Conservation (phyloP, 2,113 vertebrate genomes). For the Haemorhous mexicanus region DNA sequence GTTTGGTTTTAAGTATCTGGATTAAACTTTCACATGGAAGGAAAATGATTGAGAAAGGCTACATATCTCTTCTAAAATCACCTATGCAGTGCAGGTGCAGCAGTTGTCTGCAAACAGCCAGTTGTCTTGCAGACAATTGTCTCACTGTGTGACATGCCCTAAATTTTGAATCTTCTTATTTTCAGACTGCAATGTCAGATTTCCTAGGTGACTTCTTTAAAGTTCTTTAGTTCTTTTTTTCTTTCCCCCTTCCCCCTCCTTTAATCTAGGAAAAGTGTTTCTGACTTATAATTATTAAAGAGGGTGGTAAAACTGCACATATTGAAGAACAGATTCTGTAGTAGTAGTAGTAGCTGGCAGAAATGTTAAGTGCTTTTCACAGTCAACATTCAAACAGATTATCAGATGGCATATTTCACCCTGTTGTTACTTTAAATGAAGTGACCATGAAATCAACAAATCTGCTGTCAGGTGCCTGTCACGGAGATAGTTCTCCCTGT, state of each 20-base stretch:
- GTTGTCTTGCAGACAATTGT: neutral
- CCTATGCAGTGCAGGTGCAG: neutral
- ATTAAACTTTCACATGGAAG: neutral
- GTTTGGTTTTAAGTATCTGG: neutral
- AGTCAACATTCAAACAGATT: conserved; percentile 85
- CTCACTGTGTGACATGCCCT: neutral
- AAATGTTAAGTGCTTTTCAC: conserved; percentile 84
- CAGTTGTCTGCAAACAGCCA: neutral
- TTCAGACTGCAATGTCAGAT: neutral
- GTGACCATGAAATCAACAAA: conserved; percentile 87
- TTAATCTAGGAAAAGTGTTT: conserved; percentile 17
- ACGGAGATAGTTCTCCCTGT: conserved; percentile 79
- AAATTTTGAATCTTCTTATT: conserved; percentile 19
- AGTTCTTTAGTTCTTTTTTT: neutral
- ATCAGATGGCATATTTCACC: conserved; percentile 86
- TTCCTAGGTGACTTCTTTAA: conserved; percentile 4
- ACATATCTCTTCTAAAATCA: neutral
- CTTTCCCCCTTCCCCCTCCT: neutral
- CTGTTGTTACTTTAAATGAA: conserved; percentile 86
- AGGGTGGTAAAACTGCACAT: conserved; percentile 75
- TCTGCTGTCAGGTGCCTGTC: conserved; percentile 86
- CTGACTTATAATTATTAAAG: conserved; percentile 61
- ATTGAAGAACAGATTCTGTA: conserved; percentile 83
- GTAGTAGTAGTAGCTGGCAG: conserved; percentile 77
- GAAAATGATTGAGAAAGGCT: neutral